phyloP scores from a whole-genome alignment of 2,888 invertebrate species.

The Drosophila prolongata region DNA sequence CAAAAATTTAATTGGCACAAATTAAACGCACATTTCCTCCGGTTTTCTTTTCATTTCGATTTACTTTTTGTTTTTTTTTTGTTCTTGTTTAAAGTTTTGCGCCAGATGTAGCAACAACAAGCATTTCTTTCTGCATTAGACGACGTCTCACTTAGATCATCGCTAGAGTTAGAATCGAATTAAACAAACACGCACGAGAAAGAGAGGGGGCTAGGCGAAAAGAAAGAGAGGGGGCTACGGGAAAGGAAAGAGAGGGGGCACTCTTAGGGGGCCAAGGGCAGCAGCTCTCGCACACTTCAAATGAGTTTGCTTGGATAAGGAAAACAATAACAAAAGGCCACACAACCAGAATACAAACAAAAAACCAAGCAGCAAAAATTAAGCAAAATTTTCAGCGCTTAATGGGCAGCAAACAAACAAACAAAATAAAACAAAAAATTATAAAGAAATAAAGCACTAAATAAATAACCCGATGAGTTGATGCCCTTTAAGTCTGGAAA shows the following conservation, averaged over 20 bases:
- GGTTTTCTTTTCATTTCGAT: slow-evolving; percentile 1
- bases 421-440: slow-evolving; percentile 40
- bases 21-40: slow-evolving; percentile 71
- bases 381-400: slow-evolving; percentile 53
- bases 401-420: slow-evolving; percentile 59
- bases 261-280: slow-evolving; percentile 40
- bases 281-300: slow-evolving; percentile 32
- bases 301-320: slow-evolving; percentile 13
- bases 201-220: neutral
- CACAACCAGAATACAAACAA: slow-evolving; percentile 32
- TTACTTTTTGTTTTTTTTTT: slow-evolving; percentile 11
- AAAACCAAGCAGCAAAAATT: slow-evolving; percentile 38
- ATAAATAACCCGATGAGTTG: neutral
- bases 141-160: slow-evolving; percentile 81
- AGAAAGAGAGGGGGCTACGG: neutral
- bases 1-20: slow-evolving; percentile 64
- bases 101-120: slow-evolving; percentile 63
- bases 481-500: neutral
- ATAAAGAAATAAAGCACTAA: neutral
- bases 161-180: slow-evolving; percentile 81
- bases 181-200: slow-evolving; percentile 62
- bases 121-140: slow-evolving; percentile 41
- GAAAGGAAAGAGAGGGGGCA: slow-evolving; percentile 6
- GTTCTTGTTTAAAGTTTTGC: slow-evolving; percentile 53
- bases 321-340: slow-evolving; percentile 40